phyloP scores from a whole-genome alignment of 92 coral and sea anemone species.

The Meandrina meandrites region DNA sequence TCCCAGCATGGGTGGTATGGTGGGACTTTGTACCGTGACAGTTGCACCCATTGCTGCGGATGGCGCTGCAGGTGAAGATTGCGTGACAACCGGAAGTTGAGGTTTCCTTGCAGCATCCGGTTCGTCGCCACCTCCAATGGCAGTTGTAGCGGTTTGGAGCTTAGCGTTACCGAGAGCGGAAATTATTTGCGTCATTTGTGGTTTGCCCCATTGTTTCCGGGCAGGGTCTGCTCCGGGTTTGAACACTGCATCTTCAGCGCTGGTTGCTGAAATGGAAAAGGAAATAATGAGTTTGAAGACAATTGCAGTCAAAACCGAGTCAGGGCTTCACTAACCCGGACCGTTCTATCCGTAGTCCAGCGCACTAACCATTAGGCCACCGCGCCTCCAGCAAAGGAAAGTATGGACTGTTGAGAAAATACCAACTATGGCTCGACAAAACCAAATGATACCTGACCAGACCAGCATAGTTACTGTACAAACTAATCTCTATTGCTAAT shows the following conservation, averaged over 20 bases:
- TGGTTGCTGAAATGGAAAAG: slow-evolving; percentile 63
- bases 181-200: slow-evolving; percentile 83
- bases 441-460: not conserved
- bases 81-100: slow-evolving; percentile 31
- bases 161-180: slow-evolving; percentile 85
- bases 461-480: not conserved
- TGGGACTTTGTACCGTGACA: slow-evolving; percentile 66
- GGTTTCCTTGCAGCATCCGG: slow-evolving; percentile 56
- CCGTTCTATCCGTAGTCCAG: too few relatives aligned
- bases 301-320: too few relatives aligned
- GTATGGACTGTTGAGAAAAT: not conserved
- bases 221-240: slow-evolving; percentile 73
- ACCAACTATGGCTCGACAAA: not conserved
- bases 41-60: slow-evolving; percentile 83
- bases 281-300: not conserved
- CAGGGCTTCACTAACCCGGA: too few relatives aligned
- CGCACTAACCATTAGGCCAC: too few relatives aligned
- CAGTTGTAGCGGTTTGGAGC: slow-evolving; percentile 86
- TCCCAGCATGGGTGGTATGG: slow-evolving; percentile 40
- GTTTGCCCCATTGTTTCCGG: slow-evolving; percentile 91
- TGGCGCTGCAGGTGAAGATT: slow-evolving; percentile 24
- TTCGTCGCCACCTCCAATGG: slow-evolving; percentile 57
- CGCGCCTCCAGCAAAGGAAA: not conserved
- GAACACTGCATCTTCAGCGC: slow-evolving; percentile 80
- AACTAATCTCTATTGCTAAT: too few relatives aligned